phyloP scores from a whole-genome alignment of 2,113 vertebrate genomes.

The Boleophthalmus pectinirostris region DNA sequence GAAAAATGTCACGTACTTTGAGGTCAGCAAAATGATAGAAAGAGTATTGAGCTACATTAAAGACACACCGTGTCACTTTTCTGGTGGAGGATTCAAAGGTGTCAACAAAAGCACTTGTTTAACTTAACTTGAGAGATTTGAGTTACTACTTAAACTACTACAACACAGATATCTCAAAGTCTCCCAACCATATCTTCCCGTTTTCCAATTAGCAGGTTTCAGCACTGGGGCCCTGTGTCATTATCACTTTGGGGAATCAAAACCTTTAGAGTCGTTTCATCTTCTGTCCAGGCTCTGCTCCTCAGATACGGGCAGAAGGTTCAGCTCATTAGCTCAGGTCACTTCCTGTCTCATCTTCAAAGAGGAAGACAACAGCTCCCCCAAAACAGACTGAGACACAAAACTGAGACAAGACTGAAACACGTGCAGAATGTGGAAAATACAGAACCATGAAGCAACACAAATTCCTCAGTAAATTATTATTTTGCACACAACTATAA shows the following conservation, averaged over 20 bases:
- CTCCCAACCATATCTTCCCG: constrained; percentile 58
- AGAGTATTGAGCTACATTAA: no score
- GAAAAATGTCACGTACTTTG: not conserved
- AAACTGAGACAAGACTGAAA: not conserved
- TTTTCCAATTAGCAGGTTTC: constrained; percentile 86
- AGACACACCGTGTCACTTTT: no score
- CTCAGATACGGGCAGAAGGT: constrained; percentile 73
- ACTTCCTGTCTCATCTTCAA: constrained; percentile 84
- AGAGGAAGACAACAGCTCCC: constrained; percentile 29
- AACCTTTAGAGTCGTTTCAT: constrained; percentile 81
- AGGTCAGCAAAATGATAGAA: no score
- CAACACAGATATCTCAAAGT: constrained; percentile 13
- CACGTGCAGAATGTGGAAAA: not conserved
- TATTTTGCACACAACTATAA: no score
- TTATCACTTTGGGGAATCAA: constrained; percentile 36
- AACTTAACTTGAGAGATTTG: not conserved
- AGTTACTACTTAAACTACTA: not conserved
- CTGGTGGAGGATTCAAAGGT: no score
- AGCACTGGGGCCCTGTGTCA: constrained; percentile 20
- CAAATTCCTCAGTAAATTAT: not conserved
- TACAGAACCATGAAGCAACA: not conserved
- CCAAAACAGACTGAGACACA: no score
- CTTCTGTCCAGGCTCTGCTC: constrained; percentile 77
- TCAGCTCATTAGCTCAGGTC: constrained; percentile 83
- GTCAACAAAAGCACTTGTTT: no score